A percentile compares a stretch with the other conserved stretches of the same genome.
Conservation (phyloP, 2,888 invertebrate genomes). For the Chironomus tentans region DNA sequence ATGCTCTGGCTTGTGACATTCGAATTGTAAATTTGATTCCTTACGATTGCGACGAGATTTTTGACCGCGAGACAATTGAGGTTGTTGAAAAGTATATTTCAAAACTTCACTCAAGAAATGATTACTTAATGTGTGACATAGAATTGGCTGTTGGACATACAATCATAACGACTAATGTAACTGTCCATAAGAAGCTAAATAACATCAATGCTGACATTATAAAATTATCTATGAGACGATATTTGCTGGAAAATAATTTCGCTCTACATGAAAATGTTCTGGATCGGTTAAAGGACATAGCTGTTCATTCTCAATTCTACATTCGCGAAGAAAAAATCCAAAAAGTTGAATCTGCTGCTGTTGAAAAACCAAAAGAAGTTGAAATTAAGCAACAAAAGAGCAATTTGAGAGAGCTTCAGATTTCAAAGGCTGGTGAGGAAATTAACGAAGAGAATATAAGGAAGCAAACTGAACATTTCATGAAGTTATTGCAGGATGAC, state of each 20-base stretch:
- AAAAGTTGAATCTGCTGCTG: not conserved
- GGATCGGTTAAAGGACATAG: slow-evolving; percentile 34
- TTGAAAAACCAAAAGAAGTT: not conserved
- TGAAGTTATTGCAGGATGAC: not conserved
- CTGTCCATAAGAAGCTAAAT: slow-evolving; percentile 7
- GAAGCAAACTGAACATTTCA: not conserved
- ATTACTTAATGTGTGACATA: slow-evolving; percentile 30
- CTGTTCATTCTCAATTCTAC: not conserved
- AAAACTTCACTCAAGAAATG: not conserved
- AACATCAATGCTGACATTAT: not conserved
- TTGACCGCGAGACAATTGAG: slow-evolving; percentile 44
- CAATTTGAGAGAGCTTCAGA: not conserved
- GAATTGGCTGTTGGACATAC: not conserved
- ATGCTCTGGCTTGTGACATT: slow-evolving; percentile 44
- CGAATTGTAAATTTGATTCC: slow-evolving; percentile 46
- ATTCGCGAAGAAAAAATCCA: not conserved
- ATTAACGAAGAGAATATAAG: not conserved
- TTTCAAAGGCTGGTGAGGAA: not conserved
- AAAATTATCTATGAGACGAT: not conserved
- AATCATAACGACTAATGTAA: slow-evolving; percentile 9
- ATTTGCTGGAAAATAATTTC: not conserved
- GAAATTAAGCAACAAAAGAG: not conserved
- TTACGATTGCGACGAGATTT: slow-evolving; percentile 47
- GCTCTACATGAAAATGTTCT: slow-evolving; percentile 31
- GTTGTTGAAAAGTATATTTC: slow-evolving; percentile 31